Percentiles rank a stretch among this genome's conserved stretches.
phyloP scores from a whole-genome alignment of 2,888 invertebrate species.

The Ctenicera cuprea region DNA sequence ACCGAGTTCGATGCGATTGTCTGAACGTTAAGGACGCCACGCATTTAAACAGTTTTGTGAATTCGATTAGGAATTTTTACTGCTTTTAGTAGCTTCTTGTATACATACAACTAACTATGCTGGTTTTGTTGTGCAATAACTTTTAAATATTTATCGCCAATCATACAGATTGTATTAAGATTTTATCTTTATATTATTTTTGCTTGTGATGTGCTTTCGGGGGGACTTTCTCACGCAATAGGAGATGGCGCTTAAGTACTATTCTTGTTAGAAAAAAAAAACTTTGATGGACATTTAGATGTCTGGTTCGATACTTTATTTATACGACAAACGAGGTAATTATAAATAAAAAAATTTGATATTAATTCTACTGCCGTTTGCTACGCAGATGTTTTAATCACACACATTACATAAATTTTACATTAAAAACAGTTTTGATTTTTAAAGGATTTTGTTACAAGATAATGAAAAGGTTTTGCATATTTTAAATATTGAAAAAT shows the following conservation, averaged over 20 bases:
- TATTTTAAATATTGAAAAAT: too few species aligned
- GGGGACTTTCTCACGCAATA: conserved; percentile 46
- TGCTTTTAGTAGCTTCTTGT: conserved; percentile 26
- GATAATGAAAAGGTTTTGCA: too few species aligned
- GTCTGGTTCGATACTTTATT: conserved; percentile 26
- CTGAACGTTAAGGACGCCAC: conserved; percentile 4
- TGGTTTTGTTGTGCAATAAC: conserved; percentile 40
- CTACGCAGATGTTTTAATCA: conserved; percentile 10
- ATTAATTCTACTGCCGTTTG: neutral
- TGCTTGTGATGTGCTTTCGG: conserved; percentile 4
- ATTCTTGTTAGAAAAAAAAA: conserved; percentile 18
- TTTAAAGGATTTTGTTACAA: too few species aligned
- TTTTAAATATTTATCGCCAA: conserved; percentile 52
- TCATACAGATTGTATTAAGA: conserved; percentile 52
- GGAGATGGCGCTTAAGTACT: conserved; percentile 33
- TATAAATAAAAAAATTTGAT: conserved; percentile 1
- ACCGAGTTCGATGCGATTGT: conserved; percentile 39
- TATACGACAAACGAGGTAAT: conserved; percentile 15
- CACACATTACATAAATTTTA: conserved; percentile 3
- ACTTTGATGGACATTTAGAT: conserved; percentile 36
- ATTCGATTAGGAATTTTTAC: conserved; percentile 50
- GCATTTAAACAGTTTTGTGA: conserved; percentile 38
- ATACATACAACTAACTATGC: neutral
- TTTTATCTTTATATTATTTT: conserved; percentile 53
- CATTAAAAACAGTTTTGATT: neutral